Percentiles rank a stretch among this genome's conserved stretches.
phyloP scores from a whole-genome alignment of 1,140 invertebrate genomes.

The Drosophila guanche region DNA sequence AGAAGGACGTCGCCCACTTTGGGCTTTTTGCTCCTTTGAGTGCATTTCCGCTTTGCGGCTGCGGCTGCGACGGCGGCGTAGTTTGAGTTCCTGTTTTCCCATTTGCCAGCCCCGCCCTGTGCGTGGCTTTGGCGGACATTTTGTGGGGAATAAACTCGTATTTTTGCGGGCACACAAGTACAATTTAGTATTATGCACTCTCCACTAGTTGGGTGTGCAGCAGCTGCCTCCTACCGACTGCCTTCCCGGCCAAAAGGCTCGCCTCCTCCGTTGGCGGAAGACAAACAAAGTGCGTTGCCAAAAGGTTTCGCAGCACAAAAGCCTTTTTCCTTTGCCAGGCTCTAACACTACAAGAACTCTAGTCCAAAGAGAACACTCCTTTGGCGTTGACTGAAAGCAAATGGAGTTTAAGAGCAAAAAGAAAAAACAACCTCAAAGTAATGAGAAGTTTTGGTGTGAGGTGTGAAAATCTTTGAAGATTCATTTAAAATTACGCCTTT shows the following conservation, averaged over 20 bases:
- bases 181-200: slow-evolving; percentile 72
- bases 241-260: neutral
- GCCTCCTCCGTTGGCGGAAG: slow-evolving; percentile 17
- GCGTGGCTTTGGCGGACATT: slow-evolving; percentile 49
- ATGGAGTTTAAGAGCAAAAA: too few relatives aligned
- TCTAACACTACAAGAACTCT: too few relatives aligned
- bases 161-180: slow-evolving; percentile 50
- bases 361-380: too few relatives aligned
- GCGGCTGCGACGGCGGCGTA: slow-evolving; percentile 29
- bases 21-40: slow-evolving; percentile 55
- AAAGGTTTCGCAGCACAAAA: slow-evolving; percentile 53
- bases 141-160: slow-evolving; percentile 25
- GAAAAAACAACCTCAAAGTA: too few relatives aligned
- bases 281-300: slow-evolving; percentile 62
- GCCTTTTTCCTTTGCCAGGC: slow-evolving; percentile 1
- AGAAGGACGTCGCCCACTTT: slow-evolving; percentile 11
- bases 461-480: too few relatives aligned
- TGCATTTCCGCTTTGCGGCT: slow-evolving; percentile 62
- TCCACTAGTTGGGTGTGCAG: slow-evolving; percentile 33
- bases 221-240: neutral
- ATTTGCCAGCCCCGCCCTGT: slow-evolving; percentile 27
- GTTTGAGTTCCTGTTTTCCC: slow-evolving; percentile 49
- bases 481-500: too few relatives aligned
- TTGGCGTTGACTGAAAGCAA: too few relatives aligned
- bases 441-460: too few relatives aligned